Evolutionary conservation across 2,797 vertebrate species (phyloP).

Genomic region (Gambelia wislizenii): DNA sequence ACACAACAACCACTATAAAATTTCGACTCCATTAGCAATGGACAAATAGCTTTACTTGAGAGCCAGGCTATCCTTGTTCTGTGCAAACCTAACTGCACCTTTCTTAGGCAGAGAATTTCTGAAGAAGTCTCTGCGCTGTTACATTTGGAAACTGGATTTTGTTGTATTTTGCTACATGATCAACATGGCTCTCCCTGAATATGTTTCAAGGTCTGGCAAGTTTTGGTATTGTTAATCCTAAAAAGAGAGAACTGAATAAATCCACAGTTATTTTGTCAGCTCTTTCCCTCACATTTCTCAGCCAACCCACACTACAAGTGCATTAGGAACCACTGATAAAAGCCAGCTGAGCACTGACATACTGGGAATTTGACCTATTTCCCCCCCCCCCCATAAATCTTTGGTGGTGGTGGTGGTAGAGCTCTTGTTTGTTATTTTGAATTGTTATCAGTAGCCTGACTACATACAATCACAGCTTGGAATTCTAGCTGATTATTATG

Average conservation of each 20-base stretch:
- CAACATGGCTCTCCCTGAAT: too few relatives aligned
- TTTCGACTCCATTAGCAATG: too few relatives aligned
- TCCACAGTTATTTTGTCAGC: conserved; percentile 49
- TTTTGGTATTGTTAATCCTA: conserved; percentile 35
- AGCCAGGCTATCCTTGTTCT: too few relatives aligned
- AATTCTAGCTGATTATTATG: conserved; percentile 51
- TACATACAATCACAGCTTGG: conserved; percentile 59
- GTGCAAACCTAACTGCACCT: too few relatives aligned
- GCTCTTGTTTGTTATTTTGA: conserved; percentile 50
- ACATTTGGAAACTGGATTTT: too few relatives aligned
- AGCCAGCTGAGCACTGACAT: conserved; percentile 66
- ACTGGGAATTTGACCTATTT: conserved; percentile 70
- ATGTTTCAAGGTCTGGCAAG: conserved; percentile 37
- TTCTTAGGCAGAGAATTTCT: too few relatives aligned
- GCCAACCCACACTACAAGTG: conserved; percentile 59
- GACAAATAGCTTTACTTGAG: too few relatives aligned
- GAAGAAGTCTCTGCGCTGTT: too few relatives aligned
- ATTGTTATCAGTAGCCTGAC: conserved; percentile 66
- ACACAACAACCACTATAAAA: too few relatives aligned
- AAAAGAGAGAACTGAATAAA: conserved; percentile 49
- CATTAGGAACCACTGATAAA: conserved; percentile 64
- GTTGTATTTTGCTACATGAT: too few relatives aligned
- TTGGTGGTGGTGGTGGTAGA: conserved; percentile 46
- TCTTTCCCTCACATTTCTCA: conserved; percentile 26
- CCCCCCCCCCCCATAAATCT: conserved; percentile 63